phyloP scores from a whole-genome alignment of 2,797 vertebrate species.

The Falco berigora region DNA sequence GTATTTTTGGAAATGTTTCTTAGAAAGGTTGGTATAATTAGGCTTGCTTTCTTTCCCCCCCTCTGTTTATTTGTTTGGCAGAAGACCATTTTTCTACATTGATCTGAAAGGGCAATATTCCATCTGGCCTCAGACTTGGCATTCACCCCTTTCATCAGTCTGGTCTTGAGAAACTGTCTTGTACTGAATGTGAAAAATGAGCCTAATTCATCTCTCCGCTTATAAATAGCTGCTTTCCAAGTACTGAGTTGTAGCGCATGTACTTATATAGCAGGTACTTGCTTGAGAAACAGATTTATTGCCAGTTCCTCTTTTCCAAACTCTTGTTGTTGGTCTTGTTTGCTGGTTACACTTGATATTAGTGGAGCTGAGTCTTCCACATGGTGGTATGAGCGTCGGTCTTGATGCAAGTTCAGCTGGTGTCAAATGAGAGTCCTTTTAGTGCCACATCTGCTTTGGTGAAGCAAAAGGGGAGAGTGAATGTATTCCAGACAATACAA shows the following conservation, averaged over 20 bases:
- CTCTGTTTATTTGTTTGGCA: constrained; percentile 45
- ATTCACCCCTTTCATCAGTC: constrained; percentile 24
- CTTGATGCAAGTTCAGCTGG: not conserved
- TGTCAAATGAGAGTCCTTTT: not conserved
- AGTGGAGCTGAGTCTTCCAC: not conserved
- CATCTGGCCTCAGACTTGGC: constrained; percentile 15
- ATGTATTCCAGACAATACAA: not conserved
- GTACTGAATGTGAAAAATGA: constrained; percentile 45
- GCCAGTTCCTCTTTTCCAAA: not conserved
- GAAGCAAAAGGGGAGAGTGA: not conserved
- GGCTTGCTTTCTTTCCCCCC: not conserved
- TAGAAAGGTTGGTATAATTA: constrained; percentile 40
- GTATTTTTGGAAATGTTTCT: constrained; percentile 45
- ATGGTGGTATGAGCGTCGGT: not conserved
- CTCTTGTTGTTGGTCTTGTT: not conserved
- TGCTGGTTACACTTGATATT: not conserved
- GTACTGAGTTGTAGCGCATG: not conserved
- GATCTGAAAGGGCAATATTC: constrained; percentile 38
- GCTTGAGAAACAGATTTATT: not conserved
- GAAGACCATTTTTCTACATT: not conserved
- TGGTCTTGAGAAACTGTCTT: constrained; percentile 43
- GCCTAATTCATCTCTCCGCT: constrained; percentile 16
- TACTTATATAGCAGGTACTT: not conserved
- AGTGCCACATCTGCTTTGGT: not conserved
- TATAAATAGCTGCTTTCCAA: constrained; percentile 65